Conservation (phyloP, 2,113 vertebrate genomes). For the Calypte anna region DNA sequence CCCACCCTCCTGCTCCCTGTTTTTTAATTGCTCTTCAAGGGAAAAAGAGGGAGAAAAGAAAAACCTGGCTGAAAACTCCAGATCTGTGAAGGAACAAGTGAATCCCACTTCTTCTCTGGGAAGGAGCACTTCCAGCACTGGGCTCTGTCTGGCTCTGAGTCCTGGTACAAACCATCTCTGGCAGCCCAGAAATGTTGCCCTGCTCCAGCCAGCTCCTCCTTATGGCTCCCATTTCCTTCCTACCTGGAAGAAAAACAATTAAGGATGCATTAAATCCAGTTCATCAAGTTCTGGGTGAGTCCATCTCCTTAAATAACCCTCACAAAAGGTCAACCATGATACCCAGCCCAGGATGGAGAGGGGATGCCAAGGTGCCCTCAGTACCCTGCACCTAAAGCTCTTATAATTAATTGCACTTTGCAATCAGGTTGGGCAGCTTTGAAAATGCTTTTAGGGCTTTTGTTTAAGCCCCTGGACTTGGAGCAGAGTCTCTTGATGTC, state of each 20-base stretch:
- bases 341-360: not conserved
- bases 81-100: not conserved
- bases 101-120: not conserved
- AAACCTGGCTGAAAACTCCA: not conserved
- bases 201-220: not conserved
- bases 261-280: not conserved
- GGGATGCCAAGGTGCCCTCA: not conserved
- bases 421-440: not conserved
- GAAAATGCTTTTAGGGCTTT: not conserved
- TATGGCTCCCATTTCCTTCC: not conserved
- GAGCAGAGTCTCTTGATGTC: not conserved
- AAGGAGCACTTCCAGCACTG: not conserved
- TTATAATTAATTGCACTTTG: accelerated
- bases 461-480: not conserved
- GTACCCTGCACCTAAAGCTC: no score
- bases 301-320: not conserved
- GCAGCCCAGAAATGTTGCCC: not conserved
- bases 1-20: no score
- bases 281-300: not conserved
- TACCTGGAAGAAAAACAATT: not conserved
- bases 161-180: not conserved
- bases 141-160: not conserved
- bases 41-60: not conserved
- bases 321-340: accelerated
- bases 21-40: no score